A percentile compares a stretch with the other conserved stretches of the same genome.
Conservation (phyloP, 1,140 invertebrate genomes). For the Marisa cornuarietis region DNA sequence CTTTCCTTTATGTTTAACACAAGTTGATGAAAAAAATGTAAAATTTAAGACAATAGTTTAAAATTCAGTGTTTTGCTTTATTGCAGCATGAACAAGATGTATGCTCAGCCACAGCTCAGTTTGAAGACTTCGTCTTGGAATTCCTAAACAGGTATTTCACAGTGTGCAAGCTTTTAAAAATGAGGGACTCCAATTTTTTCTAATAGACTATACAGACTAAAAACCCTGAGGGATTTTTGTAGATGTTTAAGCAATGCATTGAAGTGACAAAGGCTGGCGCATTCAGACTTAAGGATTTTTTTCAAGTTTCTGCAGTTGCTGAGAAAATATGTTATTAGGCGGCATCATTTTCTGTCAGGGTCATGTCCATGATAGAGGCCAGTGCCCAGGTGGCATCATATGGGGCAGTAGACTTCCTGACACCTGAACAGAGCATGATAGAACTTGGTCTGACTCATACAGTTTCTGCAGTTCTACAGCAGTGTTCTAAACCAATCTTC, state of each 20-base stretch:
- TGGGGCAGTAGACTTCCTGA: slow-evolving; percentile 64
- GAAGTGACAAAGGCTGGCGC: too few species aligned
- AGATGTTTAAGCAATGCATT: too few species aligned
- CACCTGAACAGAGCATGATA: slow-evolving; percentile 76
- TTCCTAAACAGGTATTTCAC: slow-evolving; percentile 77
- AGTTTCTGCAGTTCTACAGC: slow-evolving; percentile 74
- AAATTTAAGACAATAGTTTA: neutral
- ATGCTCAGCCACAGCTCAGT: slow-evolving; percentile 81
- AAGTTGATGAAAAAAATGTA: too few species aligned
- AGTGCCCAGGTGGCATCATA: slow-evolving; percentile 53
- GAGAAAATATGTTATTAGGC: neutral
- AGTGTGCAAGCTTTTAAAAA: neutral
- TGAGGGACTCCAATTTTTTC: too few species aligned
- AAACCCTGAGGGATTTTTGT: too few species aligned
- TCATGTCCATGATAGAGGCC: slow-evolving; percentile 60
- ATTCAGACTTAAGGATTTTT: too few species aligned
- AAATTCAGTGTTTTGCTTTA: slow-evolving; percentile 12
- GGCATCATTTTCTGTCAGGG: slow-evolving; percentile 32
- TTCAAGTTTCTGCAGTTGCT: too few species aligned
- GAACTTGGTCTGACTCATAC: slow-evolving; percentile 78
- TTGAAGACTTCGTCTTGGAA: slow-evolving; percentile 89
- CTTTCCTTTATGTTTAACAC: neutral
- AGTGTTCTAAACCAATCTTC: slow-evolving; percentile 74
- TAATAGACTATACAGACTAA: too few species aligned
- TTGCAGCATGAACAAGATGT: slow-evolving; percentile 76